Conservation (phyloP, 2,113 vertebrate species). For the Puffinus mauretanicus region DNA sequence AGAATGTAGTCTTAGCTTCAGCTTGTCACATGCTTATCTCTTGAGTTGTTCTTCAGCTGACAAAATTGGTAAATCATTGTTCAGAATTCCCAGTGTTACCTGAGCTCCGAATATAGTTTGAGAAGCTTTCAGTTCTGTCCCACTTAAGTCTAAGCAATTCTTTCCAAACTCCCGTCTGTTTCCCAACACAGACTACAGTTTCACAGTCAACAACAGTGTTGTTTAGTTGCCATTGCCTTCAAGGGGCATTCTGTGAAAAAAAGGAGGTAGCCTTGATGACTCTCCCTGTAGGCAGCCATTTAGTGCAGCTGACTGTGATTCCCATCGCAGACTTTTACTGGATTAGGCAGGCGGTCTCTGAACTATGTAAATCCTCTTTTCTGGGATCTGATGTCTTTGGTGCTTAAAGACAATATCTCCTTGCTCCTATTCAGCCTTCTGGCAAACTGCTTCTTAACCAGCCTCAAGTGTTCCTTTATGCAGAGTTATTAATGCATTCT, state of each 20-base stretch:
- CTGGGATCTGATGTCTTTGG: not conserved
- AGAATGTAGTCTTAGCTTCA: not conserved
- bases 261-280: not conserved
- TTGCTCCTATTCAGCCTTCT: not conserved
- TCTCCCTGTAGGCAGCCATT: not conserved
- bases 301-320: not conserved
- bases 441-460: not conserved
- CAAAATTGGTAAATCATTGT: not conserved
- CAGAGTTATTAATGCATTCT: not conserved
- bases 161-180: not conserved
- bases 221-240: not conserved
- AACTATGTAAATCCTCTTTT: not conserved
- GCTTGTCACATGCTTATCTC: not conserved
- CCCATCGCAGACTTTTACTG: not conserved
- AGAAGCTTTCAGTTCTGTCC: not conserved
- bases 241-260: not conserved
- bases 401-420: not conserved
- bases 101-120: not conserved
- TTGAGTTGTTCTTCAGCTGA: not conserved
- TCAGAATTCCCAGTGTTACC: not conserved
- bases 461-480: not conserved
- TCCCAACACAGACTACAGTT: not conserved
- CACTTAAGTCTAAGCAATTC: not conserved
- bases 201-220: not conserved
- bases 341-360: not conserved